Evolutionary conservation across 2,888 invertebrate species (phyloP).

Genomic region (Bellardia pandia): DNA sequence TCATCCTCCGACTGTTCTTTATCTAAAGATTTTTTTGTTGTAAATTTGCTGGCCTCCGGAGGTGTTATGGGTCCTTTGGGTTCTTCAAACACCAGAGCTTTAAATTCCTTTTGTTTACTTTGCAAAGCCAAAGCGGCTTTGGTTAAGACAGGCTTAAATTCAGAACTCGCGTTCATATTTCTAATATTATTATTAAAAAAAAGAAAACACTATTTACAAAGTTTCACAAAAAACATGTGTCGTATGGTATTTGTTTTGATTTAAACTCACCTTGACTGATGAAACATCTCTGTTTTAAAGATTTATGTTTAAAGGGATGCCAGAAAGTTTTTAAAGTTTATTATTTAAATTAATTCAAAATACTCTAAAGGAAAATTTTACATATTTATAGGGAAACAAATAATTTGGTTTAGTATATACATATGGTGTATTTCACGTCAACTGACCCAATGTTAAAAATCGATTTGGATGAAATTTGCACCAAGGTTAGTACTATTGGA

Average conservation of each 20-base stretch:
- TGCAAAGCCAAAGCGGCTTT: slow-evolving; percentile 80
- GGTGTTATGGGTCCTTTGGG: slow-evolving; percentile 66
- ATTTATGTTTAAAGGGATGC: neutral
- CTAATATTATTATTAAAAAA: neutral
- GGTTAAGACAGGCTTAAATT: slow-evolving; percentile 81
- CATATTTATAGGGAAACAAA: too few species aligned
- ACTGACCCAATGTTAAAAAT: too few species aligned
- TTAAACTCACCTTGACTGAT: neutral
- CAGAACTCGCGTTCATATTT: slow-evolving; percentile 62
- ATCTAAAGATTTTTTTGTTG: neutral
- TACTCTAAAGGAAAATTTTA: too few species aligned
- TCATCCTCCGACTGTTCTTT: slow-evolving; percentile 63
- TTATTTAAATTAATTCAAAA: too few species aligned
- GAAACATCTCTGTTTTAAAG: slow-evolving; percentile 27
- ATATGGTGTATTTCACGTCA: too few species aligned
- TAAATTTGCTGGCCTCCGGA: neutral
- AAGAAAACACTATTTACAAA: neutral
- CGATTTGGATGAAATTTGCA: too few species aligned
- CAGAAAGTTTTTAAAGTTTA: neutral
- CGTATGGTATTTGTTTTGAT: slow-evolving; percentile 1
- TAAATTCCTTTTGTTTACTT: slow-evolving; percentile 77
- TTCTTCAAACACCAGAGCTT: slow-evolving; percentile 80
- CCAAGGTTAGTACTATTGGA: too few species aligned
- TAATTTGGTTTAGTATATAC: too few species aligned
- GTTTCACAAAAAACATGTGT: slow-evolving; percentile 18